A percentile compares a stretch with the other conserved stretches of the same genome.
Conservation (phyloP, 2,113 vertebrate genomes). For the Xiphophorus maculatus region DNA sequence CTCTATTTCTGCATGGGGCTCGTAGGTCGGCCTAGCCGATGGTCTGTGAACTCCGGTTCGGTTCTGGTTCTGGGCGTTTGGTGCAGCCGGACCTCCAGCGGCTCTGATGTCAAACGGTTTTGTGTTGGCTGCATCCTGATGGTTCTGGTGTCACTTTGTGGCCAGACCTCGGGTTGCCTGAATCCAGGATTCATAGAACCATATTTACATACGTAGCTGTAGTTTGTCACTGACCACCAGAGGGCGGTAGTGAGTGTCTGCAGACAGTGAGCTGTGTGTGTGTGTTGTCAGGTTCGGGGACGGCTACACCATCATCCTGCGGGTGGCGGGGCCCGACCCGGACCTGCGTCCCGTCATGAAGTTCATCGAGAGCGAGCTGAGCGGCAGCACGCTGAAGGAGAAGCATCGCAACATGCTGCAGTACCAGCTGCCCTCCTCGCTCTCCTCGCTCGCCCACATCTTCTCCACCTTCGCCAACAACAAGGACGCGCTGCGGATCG, state of each 20-base stretch:
- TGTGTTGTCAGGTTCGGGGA: conserved; percentile 86
- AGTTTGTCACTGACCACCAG: background rate
- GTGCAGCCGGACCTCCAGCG: no score
- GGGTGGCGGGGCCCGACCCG: conserved; percentile 88
- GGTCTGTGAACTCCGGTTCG: no score
- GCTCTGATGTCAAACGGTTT: no score
- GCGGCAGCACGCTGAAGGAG: conserved; percentile 93
- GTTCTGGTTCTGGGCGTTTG: no score
- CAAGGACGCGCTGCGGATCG: conserved; percentile 90
- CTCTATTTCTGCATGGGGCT: no score
- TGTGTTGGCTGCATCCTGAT: no score
- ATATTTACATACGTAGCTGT: no score
- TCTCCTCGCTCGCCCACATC: conserved; percentile 90
- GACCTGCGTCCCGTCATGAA: conserved; percentile 91
- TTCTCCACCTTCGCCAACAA: conserved; percentile 93
- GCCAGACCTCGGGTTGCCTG: no score
- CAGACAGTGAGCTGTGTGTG: background rate
- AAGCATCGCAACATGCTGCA: conserved; percentile 96
- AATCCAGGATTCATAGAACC: no score
- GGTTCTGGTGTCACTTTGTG: no score
- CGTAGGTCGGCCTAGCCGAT: no score
- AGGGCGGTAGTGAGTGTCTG: no score
- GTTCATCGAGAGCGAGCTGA: conserved; percentile 92
- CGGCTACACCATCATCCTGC: conserved; percentile 95
- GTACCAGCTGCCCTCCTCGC: conserved; percentile 93